Percentiles rank a stretch among this genome's conserved stretches.
These are phyloP conservation scores for Ophraella communa DNA, from an alignment of 2,888 invertebrate genomes.

Conservation along the genomic window DNA sequence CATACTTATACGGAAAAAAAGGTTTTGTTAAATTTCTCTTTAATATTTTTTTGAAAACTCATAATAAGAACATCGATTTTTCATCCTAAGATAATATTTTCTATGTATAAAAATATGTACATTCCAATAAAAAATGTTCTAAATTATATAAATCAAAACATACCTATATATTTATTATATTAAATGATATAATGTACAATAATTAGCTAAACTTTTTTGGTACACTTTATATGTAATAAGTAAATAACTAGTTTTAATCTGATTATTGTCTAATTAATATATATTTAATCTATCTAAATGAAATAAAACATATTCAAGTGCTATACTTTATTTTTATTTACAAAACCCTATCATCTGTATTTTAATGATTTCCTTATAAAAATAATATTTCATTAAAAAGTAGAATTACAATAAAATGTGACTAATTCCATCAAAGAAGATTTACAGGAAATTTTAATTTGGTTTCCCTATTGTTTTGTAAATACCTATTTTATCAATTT, in stretches of 20 bases:
- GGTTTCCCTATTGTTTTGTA: too few relatives aligned
- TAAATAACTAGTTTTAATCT: background rate
- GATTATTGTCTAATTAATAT: background rate
- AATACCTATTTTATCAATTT: too few relatives aligned
- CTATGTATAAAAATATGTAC: constrained; percentile 2
- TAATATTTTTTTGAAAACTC: background rate
- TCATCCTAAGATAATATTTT: constrained; percentile 1
- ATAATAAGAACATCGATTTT: background rate
- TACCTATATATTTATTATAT: constrained; percentile 9
- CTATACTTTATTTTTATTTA: background rate
- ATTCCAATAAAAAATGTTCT: constrained; percentile 24
- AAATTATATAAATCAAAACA: constrained; percentile 8
- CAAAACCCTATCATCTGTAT: too few relatives aligned
- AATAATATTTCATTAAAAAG: too few relatives aligned
- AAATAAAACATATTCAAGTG: background rate
- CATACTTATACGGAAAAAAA: background rate
- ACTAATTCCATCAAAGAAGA: too few relatives aligned
- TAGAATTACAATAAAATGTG: too few relatives aligned
- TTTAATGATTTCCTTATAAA: too few relatives aligned
- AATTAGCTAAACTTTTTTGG: constrained; percentile 11
- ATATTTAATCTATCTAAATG: background rate
- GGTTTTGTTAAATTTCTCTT: background rate
- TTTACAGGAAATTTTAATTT: too few relatives aligned
- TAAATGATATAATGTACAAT: constrained; percentile 29
- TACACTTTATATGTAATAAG: background rate